Evolutionary conservation across 2,797 vertebrate genomes (phyloP).

Genomic region (Helostoma temminkii): DNA sequence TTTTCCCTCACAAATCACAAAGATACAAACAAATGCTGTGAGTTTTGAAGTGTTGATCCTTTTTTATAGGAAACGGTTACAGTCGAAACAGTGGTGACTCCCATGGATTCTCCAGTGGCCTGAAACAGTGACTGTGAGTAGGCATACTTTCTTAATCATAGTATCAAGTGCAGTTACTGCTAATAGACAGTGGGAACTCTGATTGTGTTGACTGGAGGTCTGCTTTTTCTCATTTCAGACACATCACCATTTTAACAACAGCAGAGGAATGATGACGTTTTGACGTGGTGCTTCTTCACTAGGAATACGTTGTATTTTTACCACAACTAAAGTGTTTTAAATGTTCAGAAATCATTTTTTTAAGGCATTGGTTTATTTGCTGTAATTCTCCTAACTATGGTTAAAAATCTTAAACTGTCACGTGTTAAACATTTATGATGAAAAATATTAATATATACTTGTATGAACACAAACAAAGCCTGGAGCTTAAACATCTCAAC

Average conservation of each 20-base stretch:
- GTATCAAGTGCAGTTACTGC: not conserved
- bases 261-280: slow-evolving; percentile 82
- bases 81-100: slow-evolving; percentile 66
- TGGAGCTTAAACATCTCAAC: slow-evolving; percentile 94
- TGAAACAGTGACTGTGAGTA: slow-evolving; percentile 73
- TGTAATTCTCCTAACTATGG: slow-evolving; percentile 84
- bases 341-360: slow-evolving; percentile 67
- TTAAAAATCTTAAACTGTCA: slow-evolving; percentile 79
- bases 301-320: slow-evolving; percentile 91
- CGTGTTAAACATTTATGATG: slow-evolving; percentile 85
- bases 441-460: slow-evolving; percentile 88
- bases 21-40: not conserved
- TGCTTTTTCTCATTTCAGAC: slow-evolving; percentile 75
- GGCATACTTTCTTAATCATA: not conserved
- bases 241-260: slow-evolving; percentile 80
- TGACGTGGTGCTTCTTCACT: slow-evolving; percentile 92
- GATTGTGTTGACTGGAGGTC: not conserved
- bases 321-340: slow-evolving; percentile 87
- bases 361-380: slow-evolving; percentile 83
- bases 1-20: not conserved
- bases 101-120: slow-evolving; percentile 60
- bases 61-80: slow-evolving; percentile 71
- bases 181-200: not conserved
- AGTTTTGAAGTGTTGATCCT: not conserved
- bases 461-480: slow-evolving; percentile 83